phyloP scores from a whole-genome alignment of 2,888 invertebrate genomes.

The Lasioglossum marginatum region DNA sequence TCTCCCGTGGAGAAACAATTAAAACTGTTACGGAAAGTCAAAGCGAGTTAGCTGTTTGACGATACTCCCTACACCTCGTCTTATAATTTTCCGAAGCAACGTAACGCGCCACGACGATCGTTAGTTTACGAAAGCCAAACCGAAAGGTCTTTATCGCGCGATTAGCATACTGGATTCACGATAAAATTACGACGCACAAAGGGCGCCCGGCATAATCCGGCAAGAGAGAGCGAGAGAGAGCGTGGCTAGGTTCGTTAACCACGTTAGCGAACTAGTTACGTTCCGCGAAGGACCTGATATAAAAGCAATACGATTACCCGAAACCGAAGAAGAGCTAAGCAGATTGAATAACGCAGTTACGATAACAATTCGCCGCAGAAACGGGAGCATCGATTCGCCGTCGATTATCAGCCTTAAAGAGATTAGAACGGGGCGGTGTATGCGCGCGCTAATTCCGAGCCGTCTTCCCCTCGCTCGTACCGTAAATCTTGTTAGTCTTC shows the following conservation, averaged over 20 bases:
- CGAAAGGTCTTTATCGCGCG: neutral
- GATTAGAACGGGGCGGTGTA: neutral
- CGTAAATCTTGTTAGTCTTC: conserved; percentile 52
- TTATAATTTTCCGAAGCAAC: neutral
- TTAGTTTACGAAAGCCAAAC: neutral
- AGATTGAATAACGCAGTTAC: conserved; percentile 14
- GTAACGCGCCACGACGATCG: neutral
- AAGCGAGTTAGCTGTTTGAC: neutral
- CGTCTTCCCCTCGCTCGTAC: conserved; percentile 18
- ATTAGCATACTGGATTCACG: conserved; percentile 2
- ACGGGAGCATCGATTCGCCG: conserved; percentile 18
- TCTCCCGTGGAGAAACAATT: neutral
- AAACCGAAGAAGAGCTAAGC: neutral
- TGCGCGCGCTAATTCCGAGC: conserved; percentile 28
- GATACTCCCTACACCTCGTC: neutral
- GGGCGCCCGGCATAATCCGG: neutral
- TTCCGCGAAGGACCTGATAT: neutral
- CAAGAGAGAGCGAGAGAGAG: neutral
- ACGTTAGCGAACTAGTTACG: conserved; percentile 7
- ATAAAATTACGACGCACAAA: conserved; percentile 3
- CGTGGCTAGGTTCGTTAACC: neutral
- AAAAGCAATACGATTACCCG: conserved; percentile 8
- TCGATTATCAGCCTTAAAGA: conserved; percentile 33
- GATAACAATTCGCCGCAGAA: conserved; percentile 15
- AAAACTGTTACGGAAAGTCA: neutral